Base-by-base conservation (phyloP, 1,140 invertebrate species). In the Ladona fulva region DNA sequence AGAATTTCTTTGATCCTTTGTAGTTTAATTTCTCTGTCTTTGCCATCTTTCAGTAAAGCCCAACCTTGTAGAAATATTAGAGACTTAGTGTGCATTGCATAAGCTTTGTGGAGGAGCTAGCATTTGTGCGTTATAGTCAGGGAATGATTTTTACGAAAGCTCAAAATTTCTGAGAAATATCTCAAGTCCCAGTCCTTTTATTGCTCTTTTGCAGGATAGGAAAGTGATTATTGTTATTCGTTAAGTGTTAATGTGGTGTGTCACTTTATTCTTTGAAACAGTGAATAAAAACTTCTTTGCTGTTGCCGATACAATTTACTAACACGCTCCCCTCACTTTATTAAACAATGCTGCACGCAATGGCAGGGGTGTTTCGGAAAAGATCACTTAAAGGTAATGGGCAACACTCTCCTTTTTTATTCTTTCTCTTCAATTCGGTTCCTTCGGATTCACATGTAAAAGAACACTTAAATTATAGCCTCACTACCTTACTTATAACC, bases 331-430 rank as follows among this genome's bases (percentile, higher is more conserved):
- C 75, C 66, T 73, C 74, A 42, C 76, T 80, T 74, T 74, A 76
- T 76, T 80, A 74, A 52, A 79, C 24, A 25, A 75, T 75, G 74
- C 74, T 75, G 74, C 74, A 75, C 74, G 74, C 84, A 81, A 84
- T 84, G 82, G 85, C 87, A 94, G 92, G 92, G 89, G 92, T 93
- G 90, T 94, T 93, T 93, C 92, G 92, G 92, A 94, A 94, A 93
- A 92, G 92, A 92, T 94, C 92, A 89, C 92, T 93, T 90, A 93
- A 93, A 93, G 92, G 92, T 93, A 85, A 85, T 83, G 82, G 82
- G 82, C 82, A 82, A 85, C 83, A 85, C 82, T 83, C 80, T 81
- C 79, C 79, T 78, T 80, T 82, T 66, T 81, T 81, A 78, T 80
- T 80, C 76, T 76, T 80, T 80, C 78, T 81, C 80, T 80, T 80